phyloP scores from a whole-genome alignment of 1,140 invertebrate species.

The Drosophila bifasciata region DNA sequence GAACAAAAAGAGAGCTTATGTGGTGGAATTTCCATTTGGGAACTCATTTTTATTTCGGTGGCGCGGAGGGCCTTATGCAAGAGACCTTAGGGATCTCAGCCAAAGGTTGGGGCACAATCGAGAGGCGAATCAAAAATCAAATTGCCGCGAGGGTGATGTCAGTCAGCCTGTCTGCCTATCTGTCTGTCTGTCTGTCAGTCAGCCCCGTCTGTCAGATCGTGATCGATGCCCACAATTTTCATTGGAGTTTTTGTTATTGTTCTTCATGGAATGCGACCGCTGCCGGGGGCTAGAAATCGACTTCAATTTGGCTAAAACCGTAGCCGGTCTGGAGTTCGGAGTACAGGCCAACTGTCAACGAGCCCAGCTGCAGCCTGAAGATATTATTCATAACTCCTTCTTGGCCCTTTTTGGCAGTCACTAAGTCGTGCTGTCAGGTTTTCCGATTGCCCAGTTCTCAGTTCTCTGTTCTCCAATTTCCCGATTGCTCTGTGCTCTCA shows the following conservation, averaged over 20 bases:
- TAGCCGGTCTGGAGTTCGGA: slow-evolving; percentile 31
- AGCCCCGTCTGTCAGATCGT: slow-evolving; percentile 52
- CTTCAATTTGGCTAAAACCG: slow-evolving; percentile 48
- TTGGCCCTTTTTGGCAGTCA: slow-evolving; percentile 40
- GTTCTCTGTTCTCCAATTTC: slow-evolving; percentile 20
- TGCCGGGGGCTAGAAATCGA: slow-evolving; percentile 54
- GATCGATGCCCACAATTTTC: slow-evolving; percentile 69
- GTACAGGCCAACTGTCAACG: slow-evolving; percentile 30
- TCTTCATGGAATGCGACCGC: slow-evolving; percentile 68
- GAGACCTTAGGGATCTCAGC: slow-evolving; percentile 68
- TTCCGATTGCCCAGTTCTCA: slow-evolving; percentile 25
- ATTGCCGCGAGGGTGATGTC: slow-evolving; percentile 65
- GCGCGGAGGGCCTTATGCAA: slow-evolving; percentile 35
- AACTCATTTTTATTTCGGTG: too few species aligned
- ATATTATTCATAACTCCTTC: slow-evolving; percentile 40
- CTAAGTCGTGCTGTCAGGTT: slow-evolving; percentile 48
- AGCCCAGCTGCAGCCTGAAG: slow-evolving; percentile 48
- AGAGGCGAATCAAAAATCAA: slow-evolving; percentile 42
- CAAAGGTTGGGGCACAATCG: slow-evolving; percentile 55
- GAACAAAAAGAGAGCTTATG: slow-evolving; percentile 11
- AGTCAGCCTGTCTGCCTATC: slow-evolving; percentile 44
- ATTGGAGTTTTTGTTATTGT: slow-evolving; percentile 53
- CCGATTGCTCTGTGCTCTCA: background rate
- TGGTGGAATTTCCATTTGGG: slow-evolving; percentile 5
- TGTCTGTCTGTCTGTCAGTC: slow-evolving; percentile 13